Evolutionary conservation across 2,113 vertebrate genomes (phyloP), one percentile per base, ranked within the genome.

Genomic region (Hypocryptadius cinnamomeus): DNA sequence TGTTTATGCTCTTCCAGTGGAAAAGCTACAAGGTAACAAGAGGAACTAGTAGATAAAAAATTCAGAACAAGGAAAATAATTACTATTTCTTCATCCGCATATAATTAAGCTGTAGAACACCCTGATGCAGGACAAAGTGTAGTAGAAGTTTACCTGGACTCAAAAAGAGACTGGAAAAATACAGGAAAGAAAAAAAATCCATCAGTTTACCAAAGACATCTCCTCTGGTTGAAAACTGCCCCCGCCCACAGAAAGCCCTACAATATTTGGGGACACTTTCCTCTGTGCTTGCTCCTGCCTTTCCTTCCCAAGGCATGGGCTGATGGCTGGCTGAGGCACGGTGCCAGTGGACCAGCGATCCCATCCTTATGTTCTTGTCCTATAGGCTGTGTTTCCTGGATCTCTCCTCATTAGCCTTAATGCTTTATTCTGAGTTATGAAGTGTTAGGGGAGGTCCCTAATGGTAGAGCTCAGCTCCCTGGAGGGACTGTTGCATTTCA

Each of bases 191-290:
- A 85, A 71, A 73, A 76, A 57, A 64, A 51, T 17, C 18, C 13
- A 68, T 13, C n/a, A 33, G 9, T 40, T 61, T 44, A 65, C n/a
- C 24, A 53, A 42, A 85, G 79, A 20, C 9, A 10, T 16, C n/a
- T 56, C 11, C 19, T 37, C 42, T 11, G 8, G 6, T 2, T 39
- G 21, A 47, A 78, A 92, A 70, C 42, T 0, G 0, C 22, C 27
- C 15, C 3, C 1, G 20, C 13, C 25, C 3, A 1, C 33, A 54
- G 27, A 74, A 33, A 15, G 28, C 45, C 51, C 13, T 3, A 13
- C 18, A 47, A 21, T 40, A 64, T 23, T 9, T 66, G 45, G 40
- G 35, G 33, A 54, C 21, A 12, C 27, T 8, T 45, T 13, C 15
- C 47, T 35, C 6, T 9, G 11, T 22, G 21, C 19, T 54, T 17